phyloP scores from a whole-genome alignment of 1,140 invertebrate species.

The Papilio machaon region DNA sequence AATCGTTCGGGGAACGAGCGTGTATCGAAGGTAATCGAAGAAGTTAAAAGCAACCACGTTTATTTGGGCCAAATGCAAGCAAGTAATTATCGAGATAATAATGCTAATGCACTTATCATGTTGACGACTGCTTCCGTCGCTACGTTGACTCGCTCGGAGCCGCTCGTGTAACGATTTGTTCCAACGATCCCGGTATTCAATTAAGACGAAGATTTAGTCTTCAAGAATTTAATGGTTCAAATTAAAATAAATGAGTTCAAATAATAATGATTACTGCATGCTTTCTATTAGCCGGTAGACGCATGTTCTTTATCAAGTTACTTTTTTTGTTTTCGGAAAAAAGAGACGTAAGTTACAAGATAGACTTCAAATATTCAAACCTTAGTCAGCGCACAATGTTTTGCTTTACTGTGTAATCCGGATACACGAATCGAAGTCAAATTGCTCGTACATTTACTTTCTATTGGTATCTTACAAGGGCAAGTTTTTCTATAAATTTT shows the following conservation, averaged over 20 bases:
- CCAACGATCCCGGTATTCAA: constrained; percentile 36
- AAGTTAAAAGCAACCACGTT: constrained; percentile 66
- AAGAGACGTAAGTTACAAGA: neutral
- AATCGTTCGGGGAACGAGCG: constrained; percentile 46
- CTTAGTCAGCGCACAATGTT: neutral
- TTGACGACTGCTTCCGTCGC: constrained; percentile 77
- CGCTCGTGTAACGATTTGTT: constrained; percentile 63
- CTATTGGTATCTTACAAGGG: neutral
- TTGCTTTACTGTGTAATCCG: neutral
- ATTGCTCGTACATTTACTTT: neutral
- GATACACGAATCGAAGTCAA: neutral
- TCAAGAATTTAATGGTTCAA: constrained; percentile 9
- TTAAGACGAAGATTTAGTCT: constrained; percentile 33
- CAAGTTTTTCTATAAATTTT: neutral
- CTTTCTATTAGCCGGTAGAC: neutral
- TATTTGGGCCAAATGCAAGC: constrained; percentile 79
- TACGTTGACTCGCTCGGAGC: constrained; percentile 41
- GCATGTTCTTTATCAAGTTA: neutral
- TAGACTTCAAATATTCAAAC: neutral
- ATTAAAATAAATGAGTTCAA: constrained; percentile 24
- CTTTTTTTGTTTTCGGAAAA: neutral
- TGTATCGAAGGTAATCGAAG: constrained; percentile 70
- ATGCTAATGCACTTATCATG: constrained; percentile 82
- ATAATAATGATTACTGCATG: constrained; percentile 13
- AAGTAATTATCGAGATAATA: constrained; percentile 81